These are phyloP conservation scores for Vidua chalybeata DNA, from an alignment of 2,113 vertebrate species.

Conservation along the genomic window DNA sequence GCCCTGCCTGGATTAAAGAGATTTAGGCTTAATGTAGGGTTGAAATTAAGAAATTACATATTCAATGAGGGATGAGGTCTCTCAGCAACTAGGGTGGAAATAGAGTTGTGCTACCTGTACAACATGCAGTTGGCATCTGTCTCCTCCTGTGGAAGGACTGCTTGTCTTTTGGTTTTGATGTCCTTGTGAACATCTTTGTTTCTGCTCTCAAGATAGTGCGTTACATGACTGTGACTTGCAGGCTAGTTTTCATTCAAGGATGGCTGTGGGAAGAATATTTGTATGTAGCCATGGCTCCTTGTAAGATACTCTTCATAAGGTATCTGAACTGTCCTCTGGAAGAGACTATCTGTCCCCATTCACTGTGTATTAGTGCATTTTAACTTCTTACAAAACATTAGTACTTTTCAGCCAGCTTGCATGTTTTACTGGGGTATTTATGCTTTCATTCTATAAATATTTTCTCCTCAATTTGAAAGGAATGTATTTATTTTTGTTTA, in stretches of 20 bases:
- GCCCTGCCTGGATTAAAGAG: not conserved
- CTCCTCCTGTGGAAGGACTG: not conserved
- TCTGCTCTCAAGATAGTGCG: not conserved
- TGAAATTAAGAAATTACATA: not conserved
- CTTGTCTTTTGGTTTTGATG: not conserved
- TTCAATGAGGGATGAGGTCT: not conserved
- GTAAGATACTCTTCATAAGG: not conserved
- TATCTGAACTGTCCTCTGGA: not conserved
- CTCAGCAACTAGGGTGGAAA: not conserved
- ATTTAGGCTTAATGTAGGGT: not conserved
- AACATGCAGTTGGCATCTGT: not conserved
- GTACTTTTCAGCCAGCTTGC: not conserved
- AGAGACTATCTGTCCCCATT: not conserved
- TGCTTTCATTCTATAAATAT: not conserved
- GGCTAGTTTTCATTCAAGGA: not conserved
- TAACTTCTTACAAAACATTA: not conserved
- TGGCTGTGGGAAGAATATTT: not conserved
- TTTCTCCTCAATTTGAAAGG: not conserved
- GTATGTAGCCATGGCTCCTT: not conserved
- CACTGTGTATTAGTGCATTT: not conserved
- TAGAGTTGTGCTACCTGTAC: accelerated
- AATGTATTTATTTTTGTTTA: not conserved
- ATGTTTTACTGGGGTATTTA: not conserved
- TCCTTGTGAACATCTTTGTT: not conserved
- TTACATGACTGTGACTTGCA: not conserved